Conservation (phyloP, 2,888 invertebrate genomes). For the Serripes groenlandicus region DNA sequence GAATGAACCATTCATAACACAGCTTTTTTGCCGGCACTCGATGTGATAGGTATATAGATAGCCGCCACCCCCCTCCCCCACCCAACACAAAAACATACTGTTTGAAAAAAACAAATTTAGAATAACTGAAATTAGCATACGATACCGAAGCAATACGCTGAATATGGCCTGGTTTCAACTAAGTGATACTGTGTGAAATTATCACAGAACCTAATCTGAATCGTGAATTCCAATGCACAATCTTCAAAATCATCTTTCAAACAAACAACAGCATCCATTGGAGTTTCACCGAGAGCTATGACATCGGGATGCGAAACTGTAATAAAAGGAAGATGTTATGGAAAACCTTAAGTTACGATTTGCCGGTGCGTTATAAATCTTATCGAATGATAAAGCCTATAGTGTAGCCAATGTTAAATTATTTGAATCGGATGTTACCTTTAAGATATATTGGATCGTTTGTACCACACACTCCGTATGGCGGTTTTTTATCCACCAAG, state of each 20-base stretch:
- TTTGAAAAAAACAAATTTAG: neutral
- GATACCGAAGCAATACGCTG: constrained; percentile 19
- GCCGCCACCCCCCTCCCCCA: too few species aligned
- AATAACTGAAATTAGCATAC: too few species aligned
- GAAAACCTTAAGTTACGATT: too few species aligned
- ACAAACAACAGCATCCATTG: constrained; percentile 1
- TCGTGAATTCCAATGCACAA: neutral
- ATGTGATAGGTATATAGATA: too few species aligned
- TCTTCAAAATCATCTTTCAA: constrained; percentile 5
- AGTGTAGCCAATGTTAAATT: neutral
- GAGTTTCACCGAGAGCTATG: neutral
- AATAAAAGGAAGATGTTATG: neutral
- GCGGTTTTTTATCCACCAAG: constrained; percentile 7
- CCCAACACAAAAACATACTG: too few species aligned
- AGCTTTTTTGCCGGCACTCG: too few species aligned
- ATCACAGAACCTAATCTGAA: neutral
- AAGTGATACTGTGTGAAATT: neutral
- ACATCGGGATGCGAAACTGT: constrained; percentile 1
- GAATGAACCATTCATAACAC: too few species aligned
- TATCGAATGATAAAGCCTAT: too few species aligned
- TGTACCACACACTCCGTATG: neutral
- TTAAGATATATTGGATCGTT: neutral
- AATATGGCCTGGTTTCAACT: neutral
- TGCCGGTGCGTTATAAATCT: too few species aligned
- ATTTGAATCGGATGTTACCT: neutral